phyloP scores from a whole-genome alignment of 2,888 invertebrate species.

The Drosophila multiciliata region DNA sequence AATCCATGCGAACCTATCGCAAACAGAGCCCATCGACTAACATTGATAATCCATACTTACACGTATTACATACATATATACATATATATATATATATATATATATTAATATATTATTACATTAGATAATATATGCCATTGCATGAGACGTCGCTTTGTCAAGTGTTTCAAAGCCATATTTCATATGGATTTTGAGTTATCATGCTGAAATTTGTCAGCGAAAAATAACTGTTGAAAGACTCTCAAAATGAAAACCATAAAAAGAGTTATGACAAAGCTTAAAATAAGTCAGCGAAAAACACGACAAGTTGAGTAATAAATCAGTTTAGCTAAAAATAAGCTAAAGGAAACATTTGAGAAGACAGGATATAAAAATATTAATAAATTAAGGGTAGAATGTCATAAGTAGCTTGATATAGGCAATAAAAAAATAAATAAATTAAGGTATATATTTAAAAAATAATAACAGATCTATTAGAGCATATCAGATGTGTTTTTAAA shows the following conservation, averaged over 20 bases:
- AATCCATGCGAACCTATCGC: conserved; percentile 13
- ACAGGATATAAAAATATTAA: background rate
- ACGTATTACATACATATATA: conserved; percentile 49
- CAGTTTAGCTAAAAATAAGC: background rate
- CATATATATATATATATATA: background rate
- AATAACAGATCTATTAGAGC: background rate
- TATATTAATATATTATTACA: background rate
- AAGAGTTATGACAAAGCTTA: background rate
- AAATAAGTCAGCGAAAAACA: background rate
- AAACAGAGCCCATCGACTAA: conserved; percentile 6
- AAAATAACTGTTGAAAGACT: background rate
- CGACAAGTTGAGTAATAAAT: background rate
- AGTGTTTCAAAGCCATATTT: background rate
- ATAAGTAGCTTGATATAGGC: background rate
- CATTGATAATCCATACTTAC: conserved; percentile 30
- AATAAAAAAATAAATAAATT: background rate
- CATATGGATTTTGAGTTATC: background rate
- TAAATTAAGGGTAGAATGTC: background rate
- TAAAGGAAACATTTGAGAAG: background rate
- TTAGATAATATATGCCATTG: background rate
- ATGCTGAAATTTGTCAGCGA: background rate
- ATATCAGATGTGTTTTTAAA: background rate
- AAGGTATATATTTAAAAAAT: background rate
- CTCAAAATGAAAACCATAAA: background rate
- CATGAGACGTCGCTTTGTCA: background rate